Percentiles rank a stretch among this genome's conserved stretches.
Conservation (phyloP, 2,888 invertebrate genomes). For the Lissonota sp. region DNA sequence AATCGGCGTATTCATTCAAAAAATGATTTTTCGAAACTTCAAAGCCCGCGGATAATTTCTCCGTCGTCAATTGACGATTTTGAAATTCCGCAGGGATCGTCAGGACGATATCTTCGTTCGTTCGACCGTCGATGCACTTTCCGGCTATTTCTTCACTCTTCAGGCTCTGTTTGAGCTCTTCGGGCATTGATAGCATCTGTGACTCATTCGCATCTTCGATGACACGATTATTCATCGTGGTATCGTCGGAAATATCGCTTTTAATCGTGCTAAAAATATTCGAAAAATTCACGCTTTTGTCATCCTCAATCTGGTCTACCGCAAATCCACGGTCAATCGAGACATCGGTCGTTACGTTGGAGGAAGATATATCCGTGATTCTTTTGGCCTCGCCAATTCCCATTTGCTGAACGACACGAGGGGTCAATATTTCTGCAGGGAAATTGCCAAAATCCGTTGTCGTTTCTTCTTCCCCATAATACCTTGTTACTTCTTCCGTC, state of each 20-base stretch:
- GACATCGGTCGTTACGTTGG: background rate
- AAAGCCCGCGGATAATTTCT: background rate
- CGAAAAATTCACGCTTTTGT: background rate
- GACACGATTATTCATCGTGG: background rate
- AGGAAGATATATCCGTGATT: background rate
- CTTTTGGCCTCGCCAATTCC: slow-evolving; percentile 16
- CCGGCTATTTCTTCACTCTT: background rate
- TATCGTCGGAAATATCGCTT: slow-evolving; percentile 12
- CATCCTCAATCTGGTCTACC: background rate
- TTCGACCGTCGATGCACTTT: background rate
- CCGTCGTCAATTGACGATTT: slow-evolving; percentile 11
- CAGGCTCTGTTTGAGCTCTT: background rate
- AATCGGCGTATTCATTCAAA: slow-evolving; percentile 56
- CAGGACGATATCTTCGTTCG: background rate
- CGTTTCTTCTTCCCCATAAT: background rate
- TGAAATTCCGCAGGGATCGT: background rate
- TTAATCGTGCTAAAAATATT: background rate
- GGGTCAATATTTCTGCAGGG: background rate
- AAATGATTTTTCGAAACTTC: slow-evolving; percentile 6
- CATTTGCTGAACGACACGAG: slow-evolving; percentile 1
- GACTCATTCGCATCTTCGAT: background rate
- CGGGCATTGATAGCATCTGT: background rate
- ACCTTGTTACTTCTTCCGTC: slow-evolving; percentile 29
- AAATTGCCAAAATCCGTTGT: background rate
- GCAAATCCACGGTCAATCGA: background rate